Evolutionary conservation across 2,797 vertebrate species (phyloP), one percentile per base, ranked within the genome.

Genomic region (Poecilia wingei): DNA sequence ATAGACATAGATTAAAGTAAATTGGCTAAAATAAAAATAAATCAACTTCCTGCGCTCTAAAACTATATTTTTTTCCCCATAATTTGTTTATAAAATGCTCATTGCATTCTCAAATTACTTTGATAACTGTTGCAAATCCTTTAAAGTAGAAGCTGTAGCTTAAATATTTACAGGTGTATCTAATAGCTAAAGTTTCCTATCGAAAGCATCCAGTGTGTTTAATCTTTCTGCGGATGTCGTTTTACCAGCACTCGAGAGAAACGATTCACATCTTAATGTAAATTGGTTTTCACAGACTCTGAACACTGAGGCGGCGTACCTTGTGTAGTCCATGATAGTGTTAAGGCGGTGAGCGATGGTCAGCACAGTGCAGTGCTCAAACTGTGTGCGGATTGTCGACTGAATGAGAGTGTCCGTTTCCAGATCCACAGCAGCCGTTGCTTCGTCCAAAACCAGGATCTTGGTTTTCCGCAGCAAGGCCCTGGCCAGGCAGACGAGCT

Each of bases 381-480:
- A 97, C 91, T 98, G 96, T 59, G 88, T 94, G 85, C 95, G 95
- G 39, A 99, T 96, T 78, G 96, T 96, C 1, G 94, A 95, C 90
- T 98, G 98, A 84, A 99, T 97, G 86, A 97, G 97, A 0, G 92
- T 96, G 91, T 99, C 98, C 0, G 97, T 98, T 89, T 98, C 97
- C 31, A 96, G 87, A 88, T 99, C 98, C 86, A 99, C 96, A 0
- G 98, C 96, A 10, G 98, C 98, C 0, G 97, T 99, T 10, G 98
- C 98, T 91, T 99, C 98, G 1, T 99, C 98, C 87, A 99, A 93
- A 82, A 99, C 89, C 85, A 99, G 93, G 88, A 99, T 96, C 92
- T 97, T 97, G 55, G 97, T 96, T 94, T 98, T 98, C 71, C 86
- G 95, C 82, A 99, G 97, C 72, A 99, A 94, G 66, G 98, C 98